Evolutionary conservation across 1,140 invertebrate species (phyloP).

Genomic region (Lepidurus arcticus): DNA sequence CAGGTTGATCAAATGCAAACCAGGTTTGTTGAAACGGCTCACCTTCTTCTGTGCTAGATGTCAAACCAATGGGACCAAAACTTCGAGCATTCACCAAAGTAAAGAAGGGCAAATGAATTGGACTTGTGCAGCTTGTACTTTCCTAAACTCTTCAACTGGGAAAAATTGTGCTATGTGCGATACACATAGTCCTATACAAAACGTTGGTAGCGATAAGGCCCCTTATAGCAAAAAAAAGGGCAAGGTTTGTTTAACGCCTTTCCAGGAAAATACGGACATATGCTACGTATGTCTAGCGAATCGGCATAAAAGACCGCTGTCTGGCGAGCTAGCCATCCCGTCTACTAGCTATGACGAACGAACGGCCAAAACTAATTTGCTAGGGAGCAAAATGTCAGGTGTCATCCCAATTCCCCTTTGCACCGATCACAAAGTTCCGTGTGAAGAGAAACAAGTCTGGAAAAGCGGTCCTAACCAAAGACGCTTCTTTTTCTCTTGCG

Average conservation of each 20-base stretch:
- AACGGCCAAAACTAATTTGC: neutral
- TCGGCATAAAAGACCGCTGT: neutral
- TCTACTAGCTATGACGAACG: neutral
- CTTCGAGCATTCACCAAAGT: neutral
- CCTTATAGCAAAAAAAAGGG: conserved; percentile 35
- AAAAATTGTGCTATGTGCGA: neutral
- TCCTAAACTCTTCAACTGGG: neutral
- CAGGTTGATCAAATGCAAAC: conserved; percentile 40
- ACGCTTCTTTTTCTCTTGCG: neutral
- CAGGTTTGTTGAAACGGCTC: conserved; percentile 41
- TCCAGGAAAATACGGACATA: neutral
- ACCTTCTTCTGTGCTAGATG: conserved; percentile 42
- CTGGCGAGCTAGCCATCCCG: neutral
- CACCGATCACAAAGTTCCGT: neutral
- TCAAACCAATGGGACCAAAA: conserved; percentile 40
- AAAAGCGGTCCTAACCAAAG: neutral
- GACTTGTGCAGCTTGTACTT: neutral
- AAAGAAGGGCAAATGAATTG: neutral
- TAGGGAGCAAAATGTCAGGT: neutral
- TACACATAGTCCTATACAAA: neutral
- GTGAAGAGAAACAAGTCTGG: neutral
- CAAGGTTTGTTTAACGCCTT: neutral
- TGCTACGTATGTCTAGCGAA: neutral
- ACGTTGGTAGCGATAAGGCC: neutral
- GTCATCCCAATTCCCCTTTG: neutral